phyloP scores from a whole-genome alignment of 2,113 vertebrate genomes.

The Procavia capensis region DNA sequence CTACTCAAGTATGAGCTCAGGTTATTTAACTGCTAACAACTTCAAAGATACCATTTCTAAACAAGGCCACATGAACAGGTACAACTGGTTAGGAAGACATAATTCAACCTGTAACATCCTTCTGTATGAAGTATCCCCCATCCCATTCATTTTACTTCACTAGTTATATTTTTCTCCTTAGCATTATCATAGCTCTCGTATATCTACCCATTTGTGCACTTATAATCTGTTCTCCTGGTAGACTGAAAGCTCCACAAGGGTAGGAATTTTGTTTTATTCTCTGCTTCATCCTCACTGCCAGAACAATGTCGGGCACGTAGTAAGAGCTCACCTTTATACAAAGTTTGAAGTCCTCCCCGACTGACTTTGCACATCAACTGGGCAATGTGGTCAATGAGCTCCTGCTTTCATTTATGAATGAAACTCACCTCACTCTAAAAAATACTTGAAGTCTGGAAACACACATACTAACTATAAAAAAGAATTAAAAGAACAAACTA shows the following conservation, averaged over 20 bases:
- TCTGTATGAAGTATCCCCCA: rapidly evolving
- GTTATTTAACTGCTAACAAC: no score
- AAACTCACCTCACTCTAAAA: slow-evolving; percentile 10
- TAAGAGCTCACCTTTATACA: neutral
- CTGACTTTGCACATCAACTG: neutral
- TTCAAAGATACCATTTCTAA: no score
- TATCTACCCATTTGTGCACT: neutral
- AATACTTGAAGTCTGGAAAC: neutral
- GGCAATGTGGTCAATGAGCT: neutral
- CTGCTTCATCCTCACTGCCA: neutral
- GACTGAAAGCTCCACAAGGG: neutral
- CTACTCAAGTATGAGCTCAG: no score
- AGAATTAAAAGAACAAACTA: neutral
- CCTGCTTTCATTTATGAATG: neutral
- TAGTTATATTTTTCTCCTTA: neutral
- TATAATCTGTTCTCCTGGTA: neutral
- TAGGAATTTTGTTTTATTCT: neutral
- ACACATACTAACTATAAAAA: neutral
- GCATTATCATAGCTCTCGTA: neutral
- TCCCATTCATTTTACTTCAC: neutral
- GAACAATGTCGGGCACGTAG: neutral
- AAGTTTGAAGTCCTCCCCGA: neutral
- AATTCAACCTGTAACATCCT: no score
- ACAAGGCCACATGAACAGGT: no score
- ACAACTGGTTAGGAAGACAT: no score